These are phyloP conservation scores for Sebastes goodei DNA, from an alignment of 2,797 vertebrate genomes.

Conservation along the genomic window DNA sequence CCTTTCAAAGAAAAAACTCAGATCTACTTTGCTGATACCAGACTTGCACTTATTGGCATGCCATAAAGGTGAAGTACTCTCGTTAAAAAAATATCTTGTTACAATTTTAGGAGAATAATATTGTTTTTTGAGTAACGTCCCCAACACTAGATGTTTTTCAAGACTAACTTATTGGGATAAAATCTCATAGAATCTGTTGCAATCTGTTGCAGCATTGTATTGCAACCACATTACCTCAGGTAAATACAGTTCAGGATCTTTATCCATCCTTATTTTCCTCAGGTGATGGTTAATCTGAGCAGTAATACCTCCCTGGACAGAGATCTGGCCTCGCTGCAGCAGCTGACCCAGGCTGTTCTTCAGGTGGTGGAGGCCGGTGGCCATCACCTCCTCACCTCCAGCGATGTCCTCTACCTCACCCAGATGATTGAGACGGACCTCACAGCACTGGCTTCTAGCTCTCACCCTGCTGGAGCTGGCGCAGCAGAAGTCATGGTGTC, in stretches of 20 bases:
- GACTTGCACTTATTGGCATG: background rate
- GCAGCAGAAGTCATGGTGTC: conserved; percentile 68
- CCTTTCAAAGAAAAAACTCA: background rate
- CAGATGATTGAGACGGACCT: conserved; percentile 67
- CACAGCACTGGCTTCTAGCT: background rate
- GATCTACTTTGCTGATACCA: background rate
- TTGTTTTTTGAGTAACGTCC: background rate
- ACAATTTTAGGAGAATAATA: background rate
- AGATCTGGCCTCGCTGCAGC: conserved; percentile 56
- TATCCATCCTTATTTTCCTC: background rate
- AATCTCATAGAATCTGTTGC: background rate
- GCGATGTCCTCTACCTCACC: conserved; percentile 74
- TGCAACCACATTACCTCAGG: background rate
- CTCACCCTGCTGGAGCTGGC: conserved; percentile 2
- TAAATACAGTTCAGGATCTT: background rate
- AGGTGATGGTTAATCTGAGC: conserved; percentile 66
- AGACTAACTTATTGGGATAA: background rate
- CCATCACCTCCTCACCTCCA: conserved; percentile 61
- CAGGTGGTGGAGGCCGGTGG: conserved; percentile 54
- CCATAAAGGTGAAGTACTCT: background rate
- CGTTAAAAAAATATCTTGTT: background rate
- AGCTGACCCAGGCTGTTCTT: conserved; percentile 67
- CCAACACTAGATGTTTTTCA: background rate
- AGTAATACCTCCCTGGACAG: conserved; percentile 46
- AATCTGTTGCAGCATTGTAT: too few relatives aligned